A percentile compares a stretch with the other conserved stretches of the same genome.
Evolutionary conservation across 2,113 vertebrate genomes (phyloP).

Genomic region (Glaucomys volans): DNA sequence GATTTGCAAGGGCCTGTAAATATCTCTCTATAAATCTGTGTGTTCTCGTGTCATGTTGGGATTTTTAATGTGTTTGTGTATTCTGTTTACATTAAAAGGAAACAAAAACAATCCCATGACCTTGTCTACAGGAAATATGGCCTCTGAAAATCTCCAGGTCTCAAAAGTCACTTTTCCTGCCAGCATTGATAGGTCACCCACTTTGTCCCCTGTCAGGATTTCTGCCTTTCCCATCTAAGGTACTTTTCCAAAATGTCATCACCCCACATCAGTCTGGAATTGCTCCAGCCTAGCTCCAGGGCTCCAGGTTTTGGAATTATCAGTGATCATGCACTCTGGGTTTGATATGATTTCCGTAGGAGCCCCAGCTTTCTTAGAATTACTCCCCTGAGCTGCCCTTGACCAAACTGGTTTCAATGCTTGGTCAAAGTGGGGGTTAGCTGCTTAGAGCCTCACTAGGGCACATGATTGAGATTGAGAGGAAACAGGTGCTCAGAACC

Average conservation of each 20-base stretch:
- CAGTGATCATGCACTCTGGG: background rate
- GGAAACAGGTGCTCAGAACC: background rate
- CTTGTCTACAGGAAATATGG: constrained; percentile 3
- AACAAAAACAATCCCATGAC: constrained; percentile 58
- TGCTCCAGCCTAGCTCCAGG: background rate
- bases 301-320: background rate
- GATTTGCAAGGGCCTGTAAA: constrained; percentile 70
- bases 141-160: background rate
- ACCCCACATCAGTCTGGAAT: background rate
- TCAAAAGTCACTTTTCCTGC: background rate
- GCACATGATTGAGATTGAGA: background rate
- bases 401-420: background rate
- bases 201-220: background rate
- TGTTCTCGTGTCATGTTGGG: constrained; percentile 58
- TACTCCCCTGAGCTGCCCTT: background rate
- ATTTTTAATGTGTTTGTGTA: constrained; percentile 78
- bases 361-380: background rate
- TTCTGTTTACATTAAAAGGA: constrained; percentile 84
- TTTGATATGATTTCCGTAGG: background rate
- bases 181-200: background rate
- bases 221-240: background rate
- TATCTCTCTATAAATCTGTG: constrained; percentile 59
- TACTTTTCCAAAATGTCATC: background rate
- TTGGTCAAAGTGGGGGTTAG: background rate
- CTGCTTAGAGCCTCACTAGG: background rate